These are phyloP conservation scores for Nomada fucata DNA, from an alignment of 2,888 invertebrate genomes.

Conservation along the genomic window DNA sequence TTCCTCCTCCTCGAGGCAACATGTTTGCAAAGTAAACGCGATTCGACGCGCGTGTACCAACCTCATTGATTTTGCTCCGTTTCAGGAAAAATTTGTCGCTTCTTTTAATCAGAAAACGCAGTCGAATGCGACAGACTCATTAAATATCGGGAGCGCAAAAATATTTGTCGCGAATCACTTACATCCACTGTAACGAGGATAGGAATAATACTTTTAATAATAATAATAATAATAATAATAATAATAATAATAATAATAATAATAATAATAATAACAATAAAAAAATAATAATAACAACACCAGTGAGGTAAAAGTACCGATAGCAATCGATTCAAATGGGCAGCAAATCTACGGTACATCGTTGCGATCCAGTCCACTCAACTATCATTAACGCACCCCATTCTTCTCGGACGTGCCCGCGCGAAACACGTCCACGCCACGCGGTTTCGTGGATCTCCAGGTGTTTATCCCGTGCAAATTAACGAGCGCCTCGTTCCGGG, in stretches of 20 bases:
- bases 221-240: not conserved
- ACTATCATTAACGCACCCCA: constrained; percentile 27
- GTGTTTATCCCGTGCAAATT: constrained; percentile 53
- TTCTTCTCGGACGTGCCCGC: constrained; percentile 31
- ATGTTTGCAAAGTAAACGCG: constrained; percentile 73
- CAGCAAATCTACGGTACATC: not conserved
- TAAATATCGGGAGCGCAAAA: no score
- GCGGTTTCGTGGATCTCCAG: constrained; percentile 38
- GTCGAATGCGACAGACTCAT: no score
- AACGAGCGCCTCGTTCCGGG: constrained; percentile 45
- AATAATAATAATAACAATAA: not conserved
- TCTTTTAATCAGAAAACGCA: not conserved
- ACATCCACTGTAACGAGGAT: not conserved
- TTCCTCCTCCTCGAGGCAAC: constrained; percentile 45
- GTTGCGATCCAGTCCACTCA: not conserved
- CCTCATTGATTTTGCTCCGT: not conserved
- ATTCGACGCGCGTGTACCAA: constrained; percentile 66
- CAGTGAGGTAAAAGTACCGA: not conserved
- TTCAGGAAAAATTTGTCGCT: no score
- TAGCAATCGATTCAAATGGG: not conserved
- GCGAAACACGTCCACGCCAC: constrained; percentile 21
- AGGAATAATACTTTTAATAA: no score
- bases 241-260: not conserved
- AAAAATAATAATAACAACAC: not conserved
- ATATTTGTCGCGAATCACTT: no score